phyloP scores from a whole-genome alignment of 2,797 vertebrate genomes.

The Anas georgica region DNA sequence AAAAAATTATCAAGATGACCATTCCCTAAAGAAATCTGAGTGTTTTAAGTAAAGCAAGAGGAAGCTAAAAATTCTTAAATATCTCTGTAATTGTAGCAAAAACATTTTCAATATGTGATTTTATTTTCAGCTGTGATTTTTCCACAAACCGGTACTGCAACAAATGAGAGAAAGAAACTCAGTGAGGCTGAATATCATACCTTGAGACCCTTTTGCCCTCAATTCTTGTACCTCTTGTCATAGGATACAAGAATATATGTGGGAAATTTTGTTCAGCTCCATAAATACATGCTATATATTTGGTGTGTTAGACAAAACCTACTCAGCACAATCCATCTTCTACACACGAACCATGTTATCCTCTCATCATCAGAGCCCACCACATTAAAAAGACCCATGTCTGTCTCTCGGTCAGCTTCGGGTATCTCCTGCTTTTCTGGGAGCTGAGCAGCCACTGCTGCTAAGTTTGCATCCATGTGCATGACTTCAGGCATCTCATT shows the following conservation, averaged over 20 bases:
- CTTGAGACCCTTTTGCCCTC: background rate
- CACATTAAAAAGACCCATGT: background rate
- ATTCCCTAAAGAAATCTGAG: background rate
- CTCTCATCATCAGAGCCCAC: background rate
- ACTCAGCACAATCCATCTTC: background rate
- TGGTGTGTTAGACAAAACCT: background rate
- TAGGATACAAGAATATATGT: background rate
- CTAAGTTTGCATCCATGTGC: constrained; percentile 10
- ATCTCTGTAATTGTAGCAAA: background rate
- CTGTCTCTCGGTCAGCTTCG: background rate
- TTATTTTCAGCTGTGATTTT: background rate
- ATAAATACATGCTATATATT: background rate
- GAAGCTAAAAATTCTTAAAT: background rate
- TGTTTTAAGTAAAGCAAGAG: background rate
- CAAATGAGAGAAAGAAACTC: background rate
- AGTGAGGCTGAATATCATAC: background rate
- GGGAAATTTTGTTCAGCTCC: background rate
- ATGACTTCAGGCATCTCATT: background rate
- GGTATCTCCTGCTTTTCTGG: constrained; percentile 33
- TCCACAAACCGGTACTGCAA: constrained; percentile 10
- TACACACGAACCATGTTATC: background rate
- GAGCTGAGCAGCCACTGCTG: background rate
- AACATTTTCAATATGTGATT: background rate
- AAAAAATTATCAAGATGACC: background rate
- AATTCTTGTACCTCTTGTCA: background rate